Percentiles rank a stretch among this genome's conserved stretches.
These are phyloP conservation scores for Himalopsyche tibetana DNA, from an alignment of 2,888 invertebrate species.

Conservation along the genomic window DNA sequence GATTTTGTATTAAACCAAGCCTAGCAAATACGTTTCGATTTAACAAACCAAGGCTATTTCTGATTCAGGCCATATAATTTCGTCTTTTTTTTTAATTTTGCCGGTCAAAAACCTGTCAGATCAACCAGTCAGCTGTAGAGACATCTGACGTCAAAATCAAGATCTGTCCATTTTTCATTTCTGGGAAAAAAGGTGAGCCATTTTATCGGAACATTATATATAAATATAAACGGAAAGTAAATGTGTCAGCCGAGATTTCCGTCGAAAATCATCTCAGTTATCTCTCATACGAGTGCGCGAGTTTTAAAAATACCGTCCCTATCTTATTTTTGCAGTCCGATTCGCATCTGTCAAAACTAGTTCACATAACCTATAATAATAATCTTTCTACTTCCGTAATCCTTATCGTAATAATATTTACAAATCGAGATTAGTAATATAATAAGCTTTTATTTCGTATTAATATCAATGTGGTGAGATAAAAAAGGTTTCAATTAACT, in stretches of 20 bases:
- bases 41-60: no score
- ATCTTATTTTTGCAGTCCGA: not conserved
- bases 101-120: constrained; percentile 12
- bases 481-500: not conserved
- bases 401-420: constrained; percentile 6
- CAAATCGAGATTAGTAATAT: not conserved
- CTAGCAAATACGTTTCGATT: no score
- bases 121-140: not conserved
- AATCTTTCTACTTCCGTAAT: not conserved
- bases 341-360: constrained; percentile 17
- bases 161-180: constrained; percentile 10
- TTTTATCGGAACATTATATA: constrained; percentile 4
- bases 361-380: constrained; percentile 23
- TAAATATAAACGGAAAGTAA: not conserved
- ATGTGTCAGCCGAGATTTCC: constrained; percentile 12
- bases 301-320: not conserved
- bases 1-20: no score
- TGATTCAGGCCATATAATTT: no score
- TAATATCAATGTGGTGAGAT: not conserved
- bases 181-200: constrained; percentile 24
- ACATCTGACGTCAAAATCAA: constrained; percentile 7
- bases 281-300: not conserved
- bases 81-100: not conserved
- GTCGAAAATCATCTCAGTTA: not conserved
- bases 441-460: not conserved